Evolutionary conservation across 2,113 vertebrate species (phyloP), one percentile per base, ranked within the genome.

Genomic region (Perca fluviatilis): DNA sequence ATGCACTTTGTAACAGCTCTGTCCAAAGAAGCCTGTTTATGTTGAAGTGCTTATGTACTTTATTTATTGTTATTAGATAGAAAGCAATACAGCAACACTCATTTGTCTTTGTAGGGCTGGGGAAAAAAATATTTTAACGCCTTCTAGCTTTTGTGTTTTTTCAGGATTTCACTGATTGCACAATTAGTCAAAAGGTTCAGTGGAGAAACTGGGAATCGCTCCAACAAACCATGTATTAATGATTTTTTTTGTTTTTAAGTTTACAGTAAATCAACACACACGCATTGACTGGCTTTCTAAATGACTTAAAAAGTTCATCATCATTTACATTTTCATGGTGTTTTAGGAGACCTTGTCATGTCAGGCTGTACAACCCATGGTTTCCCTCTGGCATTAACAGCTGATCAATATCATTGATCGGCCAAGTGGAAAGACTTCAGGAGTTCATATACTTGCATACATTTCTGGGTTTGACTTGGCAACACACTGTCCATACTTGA

Each of bases 341-440:
- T 78, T 91, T 85, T 62, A 79, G 75, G 67, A 89, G 91, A 92
- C 92, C 93, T 94, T 95, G 92, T 94, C 88, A 89, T 92, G 91
- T 92, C 92, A 93, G 79, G 12, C 40, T 71, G 62, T 56, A 82
- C 83, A 87, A 79, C 80, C 72, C 46, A 87, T 88, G 67, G 82
- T 90, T 88, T 88, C 82, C 87, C 87, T 71, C 83, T 77, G 84
- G 80, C 84, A 81, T 89, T 83, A 90, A 77, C 84, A 67, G 63
- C 68, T 82, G 77, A 90, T 94, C 86, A 80, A 90, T 94, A 92
- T 36, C 70, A 83, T 81, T 64, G 82, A 92, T 73, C 47, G 10
- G 46, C 40, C 76, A 56, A 82, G 74, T 77, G 73, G 64, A 64
- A 81, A 84, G 79, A 87, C 78, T 84, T 83, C 75, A 70, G 65